These are phyloP conservation scores for Sinonovacula constricta DNA, from an alignment of 1,140 invertebrate species.

Conservation along the genomic window DNA sequence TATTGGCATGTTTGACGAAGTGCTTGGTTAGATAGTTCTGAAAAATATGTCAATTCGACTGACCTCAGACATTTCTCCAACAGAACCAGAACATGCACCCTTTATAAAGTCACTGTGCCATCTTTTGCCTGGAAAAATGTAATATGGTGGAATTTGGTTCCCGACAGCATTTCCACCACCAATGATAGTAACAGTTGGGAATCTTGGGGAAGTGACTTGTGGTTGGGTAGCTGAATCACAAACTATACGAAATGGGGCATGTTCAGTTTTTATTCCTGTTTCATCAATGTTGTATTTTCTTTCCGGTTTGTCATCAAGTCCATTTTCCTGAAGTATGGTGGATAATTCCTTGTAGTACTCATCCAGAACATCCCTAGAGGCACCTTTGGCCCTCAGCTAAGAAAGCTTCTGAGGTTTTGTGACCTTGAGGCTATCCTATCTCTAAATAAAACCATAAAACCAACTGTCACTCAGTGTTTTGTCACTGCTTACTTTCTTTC, in stretches of 20 bases:
- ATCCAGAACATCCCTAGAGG: background rate
- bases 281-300: conserved; percentile 27
- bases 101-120: conserved; percentile 1
- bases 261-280: conserved; percentile 58
- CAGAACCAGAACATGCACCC: conserved; percentile 10
- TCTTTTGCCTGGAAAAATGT: conserved; percentile 4
- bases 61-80: conserved; percentile 29
- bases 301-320: conserved; percentile 1
- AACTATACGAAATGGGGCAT: conserved; percentile 25
- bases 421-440: too few species aligned
- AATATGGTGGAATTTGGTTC: conserved; percentile 24
- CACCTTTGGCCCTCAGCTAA: background rate
- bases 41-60: conserved; percentile 17
- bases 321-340: background rate
- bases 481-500: conserved; percentile 12
- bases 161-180: too few species aligned
- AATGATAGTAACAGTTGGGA: conserved; percentile 19
- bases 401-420: background rate
- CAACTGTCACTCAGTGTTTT: conserved; percentile 29
- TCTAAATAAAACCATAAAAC: conserved; percentile 22
- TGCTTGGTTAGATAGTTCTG: conserved; percentile 71
- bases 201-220: conserved; percentile 40
- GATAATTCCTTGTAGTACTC: background rate
- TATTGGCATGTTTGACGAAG: conserved; percentile 72
- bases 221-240: conserved; percentile 1